Conservation (phyloP, 2,888 invertebrate genomes). For the Aphrophora alni region DNA sequence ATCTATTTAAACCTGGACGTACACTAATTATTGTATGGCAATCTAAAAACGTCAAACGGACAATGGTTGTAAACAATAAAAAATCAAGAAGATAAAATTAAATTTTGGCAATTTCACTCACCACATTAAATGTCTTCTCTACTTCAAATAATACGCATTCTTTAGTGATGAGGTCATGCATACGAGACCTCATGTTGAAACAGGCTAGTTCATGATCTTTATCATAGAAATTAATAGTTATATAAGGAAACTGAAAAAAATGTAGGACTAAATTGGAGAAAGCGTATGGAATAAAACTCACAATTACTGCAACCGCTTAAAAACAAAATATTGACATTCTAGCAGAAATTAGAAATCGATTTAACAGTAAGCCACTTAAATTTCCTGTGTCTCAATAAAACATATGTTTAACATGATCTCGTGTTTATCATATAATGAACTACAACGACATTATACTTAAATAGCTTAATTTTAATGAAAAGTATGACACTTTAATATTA, state of each 20-base stretch:
- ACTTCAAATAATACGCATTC: not conserved
- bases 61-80: too few relatives aligned
- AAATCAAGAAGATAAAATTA: too few relatives aligned
- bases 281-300: too few relatives aligned
- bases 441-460: too few relatives aligned
- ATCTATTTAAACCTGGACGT: too few relatives aligned
- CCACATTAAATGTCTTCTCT: not conserved
- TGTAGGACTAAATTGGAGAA: not conserved
- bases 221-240: not conserved
- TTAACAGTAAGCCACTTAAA: not conserved
- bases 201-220: not conserved
- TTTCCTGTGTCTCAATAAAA: not conserved
- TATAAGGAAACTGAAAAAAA: not conserved
- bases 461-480: too few relatives aligned
- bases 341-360: slow-evolving; percentile 6
- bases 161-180: not conserved
- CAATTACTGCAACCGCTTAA: not conserved
- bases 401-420: too few relatives aligned
- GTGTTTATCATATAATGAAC: too few relatives aligned
- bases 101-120: not conserved
- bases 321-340: not conserved
- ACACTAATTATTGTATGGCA: too few relatives aligned
- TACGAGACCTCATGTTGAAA: not conserved
- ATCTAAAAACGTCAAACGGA: too few relatives aligned
- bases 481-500: too few relatives aligned